Percentiles rank a stretch among this genome's conserved stretches.
phyloP scores from a whole-genome alignment of 2,888 invertebrate species.

The Nymphalis polychloros region DNA sequence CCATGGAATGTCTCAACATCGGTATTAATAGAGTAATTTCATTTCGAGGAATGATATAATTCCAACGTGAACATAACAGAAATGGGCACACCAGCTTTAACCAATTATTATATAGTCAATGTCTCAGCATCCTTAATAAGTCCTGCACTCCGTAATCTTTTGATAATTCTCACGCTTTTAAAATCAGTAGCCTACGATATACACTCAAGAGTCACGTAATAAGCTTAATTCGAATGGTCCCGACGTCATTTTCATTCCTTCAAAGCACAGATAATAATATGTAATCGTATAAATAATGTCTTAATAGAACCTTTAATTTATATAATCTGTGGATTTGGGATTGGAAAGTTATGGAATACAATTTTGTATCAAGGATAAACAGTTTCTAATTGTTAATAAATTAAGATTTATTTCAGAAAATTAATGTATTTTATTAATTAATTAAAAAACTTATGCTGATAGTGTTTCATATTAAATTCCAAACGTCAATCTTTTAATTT shows the following conservation, averaged over 20 bases:
- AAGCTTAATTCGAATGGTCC: conserved; percentile 24
- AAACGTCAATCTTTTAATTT: too few relatives aligned
- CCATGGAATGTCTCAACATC: too few relatives aligned
- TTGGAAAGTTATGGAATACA: conserved; percentile 17
- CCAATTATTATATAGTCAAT: too few relatives aligned
- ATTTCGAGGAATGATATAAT: too few relatives aligned
- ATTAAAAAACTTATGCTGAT: too few relatives aligned
- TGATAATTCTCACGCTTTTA: neutral
- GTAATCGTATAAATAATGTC: conserved; percentile 27
- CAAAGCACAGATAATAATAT: conserved; percentile 21
- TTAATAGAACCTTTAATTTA: conserved; percentile 27
- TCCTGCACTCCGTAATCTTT: too few relatives aligned
- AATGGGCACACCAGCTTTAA: too few relatives aligned
- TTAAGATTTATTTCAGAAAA: neutral
- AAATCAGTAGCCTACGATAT: neutral
- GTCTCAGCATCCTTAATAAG: too few relatives aligned
- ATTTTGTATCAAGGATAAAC: neutral
- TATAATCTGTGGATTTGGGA: conserved; percentile 6
- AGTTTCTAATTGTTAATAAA: neutral
- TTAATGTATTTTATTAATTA: too few relatives aligned
- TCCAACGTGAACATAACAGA: too few relatives aligned
- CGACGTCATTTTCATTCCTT: conserved; percentile 19
- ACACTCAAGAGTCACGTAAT: conserved; percentile 21
- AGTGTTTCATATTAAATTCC: too few relatives aligned
- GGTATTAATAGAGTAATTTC: too few relatives aligned